Conservation (phyloP, 2,888 invertebrate species). For the Charanyca ferruginea region DNA sequence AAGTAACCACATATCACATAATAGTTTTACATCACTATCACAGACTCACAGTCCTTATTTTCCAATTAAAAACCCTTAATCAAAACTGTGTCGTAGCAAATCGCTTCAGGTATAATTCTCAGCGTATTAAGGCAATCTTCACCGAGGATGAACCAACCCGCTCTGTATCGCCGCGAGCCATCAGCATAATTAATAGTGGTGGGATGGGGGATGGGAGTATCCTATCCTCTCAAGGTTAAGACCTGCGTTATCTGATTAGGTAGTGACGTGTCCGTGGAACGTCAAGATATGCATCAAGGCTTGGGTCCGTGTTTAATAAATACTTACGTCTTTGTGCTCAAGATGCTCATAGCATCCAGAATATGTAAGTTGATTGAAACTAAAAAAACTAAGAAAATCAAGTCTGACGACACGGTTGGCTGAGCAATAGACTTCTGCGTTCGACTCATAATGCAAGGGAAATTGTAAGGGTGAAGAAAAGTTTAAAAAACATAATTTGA, state of each 20-base stretch:
- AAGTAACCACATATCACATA: neutral
- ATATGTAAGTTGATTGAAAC: no score
- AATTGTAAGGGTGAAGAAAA: no score
- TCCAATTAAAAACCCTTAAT: slow-evolving; percentile 48
- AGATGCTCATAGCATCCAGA: no score
- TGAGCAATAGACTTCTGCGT: no score
- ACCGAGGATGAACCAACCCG: slow-evolving; percentile 55
- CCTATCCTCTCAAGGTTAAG: slow-evolving; percentile 19
- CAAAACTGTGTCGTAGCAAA: slow-evolving; percentile 47
- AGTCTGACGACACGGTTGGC: no score
- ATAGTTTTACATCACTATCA: no score
- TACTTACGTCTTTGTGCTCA: neutral
- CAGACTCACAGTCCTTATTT: slow-evolving; percentile 4
- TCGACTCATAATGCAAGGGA: no score
- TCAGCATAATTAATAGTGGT: slow-evolving; percentile 62
- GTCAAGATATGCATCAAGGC: neutral
- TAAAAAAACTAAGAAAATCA: no score
- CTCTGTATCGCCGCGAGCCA: slow-evolving; percentile 59
- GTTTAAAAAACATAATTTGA: no score
- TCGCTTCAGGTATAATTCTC: slow-evolving; percentile 57
- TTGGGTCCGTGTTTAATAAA: neutral
- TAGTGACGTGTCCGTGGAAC: slow-evolving; percentile 13
- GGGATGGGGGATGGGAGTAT: slow-evolving; percentile 20
- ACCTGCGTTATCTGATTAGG: slow-evolving; percentile 23
- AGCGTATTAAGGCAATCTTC: slow-evolving; percentile 72